Base-by-base conservation (phyloP, 2,888 invertebrate species). In the Limnephilus auricula region DNA sequence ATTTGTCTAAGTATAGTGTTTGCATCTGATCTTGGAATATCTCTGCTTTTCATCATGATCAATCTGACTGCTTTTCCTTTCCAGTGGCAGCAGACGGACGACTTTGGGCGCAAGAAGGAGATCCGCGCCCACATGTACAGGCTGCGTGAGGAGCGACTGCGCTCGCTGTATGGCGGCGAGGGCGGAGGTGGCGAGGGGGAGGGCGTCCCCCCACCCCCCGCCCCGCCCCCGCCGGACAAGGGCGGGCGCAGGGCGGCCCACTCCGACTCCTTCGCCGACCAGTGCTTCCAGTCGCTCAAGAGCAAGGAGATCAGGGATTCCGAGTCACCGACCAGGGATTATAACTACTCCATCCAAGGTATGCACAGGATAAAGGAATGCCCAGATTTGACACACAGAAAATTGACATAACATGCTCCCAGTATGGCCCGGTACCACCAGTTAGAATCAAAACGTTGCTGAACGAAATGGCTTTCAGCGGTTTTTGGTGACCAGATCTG, bases 21-120 rank as follows among this genome's bases (percentile, higher is more conserved):
- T 2, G 9, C 9, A 79, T 37, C 37, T 37, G 37, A 37, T 37
- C 37, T 6, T 37, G 5, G 37, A 4, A n/a, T 79, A 18, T 79
- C 10, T 25, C n/a, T 79, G 30, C 18, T 79, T n/a, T 79, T 79
- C 25, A 12, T 12, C 0, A 30, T 79, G 18, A 79, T 25, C 79
- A 79, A 31, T 32, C 5, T 93, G 89, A 90, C 34, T 40, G 34
- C n/a, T 31, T 40, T 12, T 40, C 4, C 9, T 92, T 95, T 96
- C n/a, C 95, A 98, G 98, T 98, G 98, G 98, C 97, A 98, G 95
- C 97, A 98, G 94, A 97, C 98, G 86, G 98, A 98, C 94, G 98
- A 98, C 95, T 98, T 98, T 95, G 97, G 97, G 90, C 97, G 97
- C 93, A 98, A 98, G 95, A 98, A 98, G 94, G 98, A 98, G 95